Conservation (phyloP, 2,888 invertebrate genomes). For the Nymphalis c-album region DNA sequence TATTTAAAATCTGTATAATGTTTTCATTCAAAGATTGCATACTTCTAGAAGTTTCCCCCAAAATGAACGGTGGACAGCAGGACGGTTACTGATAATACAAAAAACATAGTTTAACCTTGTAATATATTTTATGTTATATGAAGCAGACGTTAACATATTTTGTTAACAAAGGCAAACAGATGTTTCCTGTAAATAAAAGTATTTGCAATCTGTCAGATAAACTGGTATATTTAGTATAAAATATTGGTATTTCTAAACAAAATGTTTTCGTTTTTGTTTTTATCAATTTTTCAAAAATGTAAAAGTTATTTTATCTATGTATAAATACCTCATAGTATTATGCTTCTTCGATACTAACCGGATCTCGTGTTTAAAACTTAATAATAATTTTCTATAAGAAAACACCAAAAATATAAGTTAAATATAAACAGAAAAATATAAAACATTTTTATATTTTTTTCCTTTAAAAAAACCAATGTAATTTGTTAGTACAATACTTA, state of each 20-base stretch:
- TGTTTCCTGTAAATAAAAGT: conserved; percentile 25
- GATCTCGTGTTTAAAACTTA: no score
- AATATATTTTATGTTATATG: conserved; percentile 13
- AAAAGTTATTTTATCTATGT: not conserved
- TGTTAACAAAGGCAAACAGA: conserved; percentile 13
- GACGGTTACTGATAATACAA: not conserved
- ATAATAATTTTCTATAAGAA: no score
- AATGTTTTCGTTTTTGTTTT: conserved; percentile 8
- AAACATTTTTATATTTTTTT: no score
- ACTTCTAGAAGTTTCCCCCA: no score
- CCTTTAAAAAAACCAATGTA: no score
- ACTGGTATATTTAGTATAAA: conserved; percentile 12
- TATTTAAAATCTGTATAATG: no score
- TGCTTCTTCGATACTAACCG: no score
- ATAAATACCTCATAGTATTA: not conserved
- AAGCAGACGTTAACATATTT: conserved; percentile 13
- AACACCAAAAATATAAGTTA: no score
- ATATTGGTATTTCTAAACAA: conserved; percentile 15
- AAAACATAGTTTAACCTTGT: conserved; percentile 9
- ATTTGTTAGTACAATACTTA: no score
- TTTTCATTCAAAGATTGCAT: no score
- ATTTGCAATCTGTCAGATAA: conserved; percentile 12
- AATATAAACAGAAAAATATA: no score
- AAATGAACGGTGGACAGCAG: no score
- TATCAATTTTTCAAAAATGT: not conserved